Conservation (phyloP, 2,113 vertebrate genomes). For the Rousettus leschenaultii region DNA sequence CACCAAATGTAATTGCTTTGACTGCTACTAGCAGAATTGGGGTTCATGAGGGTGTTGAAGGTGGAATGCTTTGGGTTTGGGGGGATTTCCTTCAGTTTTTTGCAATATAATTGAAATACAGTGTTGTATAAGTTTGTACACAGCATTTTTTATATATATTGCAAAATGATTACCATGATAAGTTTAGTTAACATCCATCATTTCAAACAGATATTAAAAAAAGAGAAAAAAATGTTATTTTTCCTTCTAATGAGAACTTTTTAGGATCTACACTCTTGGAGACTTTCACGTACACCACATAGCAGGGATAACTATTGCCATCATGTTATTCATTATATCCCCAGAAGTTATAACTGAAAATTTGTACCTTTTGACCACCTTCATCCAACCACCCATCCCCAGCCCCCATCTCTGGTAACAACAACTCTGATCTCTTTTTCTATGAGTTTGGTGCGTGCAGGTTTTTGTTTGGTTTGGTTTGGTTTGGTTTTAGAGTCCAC, state of each 20-base stretch:
- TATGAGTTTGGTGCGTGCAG: background rate
- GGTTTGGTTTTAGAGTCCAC: background rate
- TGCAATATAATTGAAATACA: background rate
- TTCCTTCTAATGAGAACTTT: background rate
- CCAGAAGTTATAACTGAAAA: background rate
- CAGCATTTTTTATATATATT: background rate
- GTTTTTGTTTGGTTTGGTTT: background rate
- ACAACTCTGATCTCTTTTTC: background rate
- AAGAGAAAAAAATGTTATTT: background rate
- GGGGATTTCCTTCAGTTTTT: background rate
- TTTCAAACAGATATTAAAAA: background rate
- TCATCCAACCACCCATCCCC: background rate
- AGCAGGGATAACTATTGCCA: background rate
- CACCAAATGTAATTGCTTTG: slow-evolving; percentile 41
- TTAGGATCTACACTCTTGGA: background rate
- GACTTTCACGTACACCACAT: background rate
- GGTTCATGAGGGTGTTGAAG: background rate
- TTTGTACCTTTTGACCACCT: background rate
- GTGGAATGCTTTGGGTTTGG: background rate
- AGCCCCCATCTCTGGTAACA: background rate
- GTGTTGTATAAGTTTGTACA: background rate
- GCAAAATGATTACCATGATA: background rate
- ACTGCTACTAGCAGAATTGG: background rate
- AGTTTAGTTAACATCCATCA: background rate
- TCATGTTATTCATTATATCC: background rate